Base-by-base conservation (phyloP, 2,113 vertebrate species). In the Orycteropus afer region DNA sequence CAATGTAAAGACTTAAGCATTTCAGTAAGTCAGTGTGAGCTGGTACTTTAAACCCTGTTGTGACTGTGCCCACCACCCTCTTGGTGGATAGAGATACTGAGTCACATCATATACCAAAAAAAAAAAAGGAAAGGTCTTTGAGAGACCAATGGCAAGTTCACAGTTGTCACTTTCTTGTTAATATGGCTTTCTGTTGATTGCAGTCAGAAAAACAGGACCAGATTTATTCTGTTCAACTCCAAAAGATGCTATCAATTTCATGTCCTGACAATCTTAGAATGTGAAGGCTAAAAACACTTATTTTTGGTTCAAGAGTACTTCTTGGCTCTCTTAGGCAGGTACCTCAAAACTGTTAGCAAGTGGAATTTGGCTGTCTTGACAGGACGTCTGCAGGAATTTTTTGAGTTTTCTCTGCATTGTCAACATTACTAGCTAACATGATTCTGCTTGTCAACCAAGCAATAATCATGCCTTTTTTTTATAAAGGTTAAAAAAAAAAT, bases 401-500 rank as follows among this genome's bases (percentile, higher is more conserved):
- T 63, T 55, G 42, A 20, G 8, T 45, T 90, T 69, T 83, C 32
- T 86, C 53, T 27, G 4, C 4, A 4, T 40, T 42, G 42, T 89
- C 80, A 76, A 14, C 34, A 23, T 83, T 42, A 34, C 17, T 71
- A 32, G 78, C 84, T 94, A 79, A 34, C 22, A 1, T 25, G 87
- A 79, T 93, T 90, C 67, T 95, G 34, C 49, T 55, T 81, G 29
- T 49, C 83, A 95, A 92, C 91, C 84, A 76, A 78, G 95, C 25
- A 71, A 47, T 45, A 3, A 9, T 65, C 87, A 63, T 23, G 42
- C 59, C 13, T 86, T 71, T 23, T 3, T 45, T 42, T n/a, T n/a
- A n/a, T 15, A 40, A 61, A 85, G 73, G 91, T 83, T 71, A 3
- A 23, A 40, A 92, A 94, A 32, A 3, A 83, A 23, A 25, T 76